Evolutionary conservation across 2,888 invertebrate species (phyloP), one percentile per base, ranked within the genome.

Genomic region (Pteria penguin): DNA sequence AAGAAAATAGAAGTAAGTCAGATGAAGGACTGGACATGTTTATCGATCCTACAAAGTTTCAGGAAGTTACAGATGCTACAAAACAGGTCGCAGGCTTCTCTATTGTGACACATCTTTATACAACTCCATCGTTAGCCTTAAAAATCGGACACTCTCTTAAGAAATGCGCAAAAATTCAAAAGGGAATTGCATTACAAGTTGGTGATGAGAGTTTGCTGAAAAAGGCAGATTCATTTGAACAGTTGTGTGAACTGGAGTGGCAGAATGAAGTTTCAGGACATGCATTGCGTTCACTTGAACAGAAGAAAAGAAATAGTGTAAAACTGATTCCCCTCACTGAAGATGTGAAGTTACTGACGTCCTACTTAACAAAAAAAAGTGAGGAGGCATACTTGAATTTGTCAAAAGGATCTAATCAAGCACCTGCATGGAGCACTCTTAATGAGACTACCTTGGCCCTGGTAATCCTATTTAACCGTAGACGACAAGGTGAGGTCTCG

Each of bases 71-170:
- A 5, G 26, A 54, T 11, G 14, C 66, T 36, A 65, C 60, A 27
- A 24, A 33, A 22, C 29, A 24, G 4, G 67, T 73, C 11, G 36
- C 66, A 54, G 73, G 73, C 4, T 67, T 67, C 27, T 31, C 33
- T 68, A 26, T 54, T 27, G 57, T 31, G 22, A 66, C 26, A 18
- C 67, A 67, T 57, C 27, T 24, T 5, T 67, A 31, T 27, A 29
- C n/a, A 55, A 67, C 58, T 27, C 73, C 73, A 18, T 73, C 73
- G n/a, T 55, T 73, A 29, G 67, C 73, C 22, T 58, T 73, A 54
- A 73, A 73, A 45, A 55, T 73, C 14, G 73, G 73, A 22, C 67
- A 67, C 54, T 73, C 73, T 11, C 67, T 73, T 14, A 67, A 52
- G 32, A 73, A 73, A 54, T 67, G 57, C 58, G 65, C 58, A 11